phyloP scores from a whole-genome alignment of 2,113 vertebrate genomes.

The Malurus alboscapulatus region DNA sequence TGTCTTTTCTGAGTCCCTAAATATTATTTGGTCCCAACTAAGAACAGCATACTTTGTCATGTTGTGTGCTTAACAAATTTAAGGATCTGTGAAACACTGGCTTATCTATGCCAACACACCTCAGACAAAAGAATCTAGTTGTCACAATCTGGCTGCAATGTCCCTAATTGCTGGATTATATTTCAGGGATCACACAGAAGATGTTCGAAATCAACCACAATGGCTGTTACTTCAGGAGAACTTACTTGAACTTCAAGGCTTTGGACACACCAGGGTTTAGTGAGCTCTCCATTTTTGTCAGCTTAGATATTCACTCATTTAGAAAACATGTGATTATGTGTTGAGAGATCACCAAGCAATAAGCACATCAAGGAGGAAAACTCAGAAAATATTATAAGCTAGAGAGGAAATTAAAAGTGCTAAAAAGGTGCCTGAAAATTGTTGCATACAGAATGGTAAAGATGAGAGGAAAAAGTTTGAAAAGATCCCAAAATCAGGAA shows the following conservation, averaged over 20 bases:
- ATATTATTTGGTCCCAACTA: background rate
- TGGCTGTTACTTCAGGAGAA: background rate
- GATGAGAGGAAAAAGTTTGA: background rate
- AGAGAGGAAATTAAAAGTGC: background rate
- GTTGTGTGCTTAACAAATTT: background rate
- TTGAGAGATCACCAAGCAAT: background rate
- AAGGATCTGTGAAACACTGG: background rate
- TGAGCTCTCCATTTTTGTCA: background rate
- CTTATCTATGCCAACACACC: background rate
- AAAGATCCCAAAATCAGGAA: background rate
- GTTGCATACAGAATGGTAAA: background rate
- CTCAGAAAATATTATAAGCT: background rate
- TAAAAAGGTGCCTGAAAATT: background rate
- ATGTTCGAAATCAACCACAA: background rate
- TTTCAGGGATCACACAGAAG: background rate
- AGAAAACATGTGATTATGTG: background rate
- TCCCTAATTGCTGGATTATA: background rate
- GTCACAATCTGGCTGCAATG: background rate
- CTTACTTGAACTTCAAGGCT: background rate
- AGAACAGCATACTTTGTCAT: background rate
- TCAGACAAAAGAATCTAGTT: background rate
- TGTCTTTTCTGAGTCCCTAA: background rate
- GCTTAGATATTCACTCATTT: background rate
- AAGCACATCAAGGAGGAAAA: background rate
- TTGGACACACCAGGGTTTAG: rapidly evolving